Evolutionary conservation across 2,888 invertebrate genomes (phyloP).

Genomic region (Strigamia crassipes): DNA sequence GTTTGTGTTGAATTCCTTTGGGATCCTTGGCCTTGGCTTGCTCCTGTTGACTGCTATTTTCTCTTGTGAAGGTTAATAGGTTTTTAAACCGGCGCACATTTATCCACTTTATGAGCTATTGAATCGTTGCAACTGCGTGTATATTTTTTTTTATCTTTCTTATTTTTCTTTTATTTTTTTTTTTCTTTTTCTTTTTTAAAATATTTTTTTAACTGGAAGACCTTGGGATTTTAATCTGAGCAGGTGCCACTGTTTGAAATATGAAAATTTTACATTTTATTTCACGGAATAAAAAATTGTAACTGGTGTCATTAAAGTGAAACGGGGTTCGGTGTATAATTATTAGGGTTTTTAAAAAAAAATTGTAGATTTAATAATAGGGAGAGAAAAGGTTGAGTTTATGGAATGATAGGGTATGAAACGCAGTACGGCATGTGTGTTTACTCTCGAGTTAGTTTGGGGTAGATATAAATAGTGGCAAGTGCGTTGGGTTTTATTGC

Average conservation of each 20-base stretch:
- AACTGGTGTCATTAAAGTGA: constrained; percentile 23
- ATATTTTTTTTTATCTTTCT: neutral
- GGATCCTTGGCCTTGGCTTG: constrained; percentile 32
- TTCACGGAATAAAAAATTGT: neutral
- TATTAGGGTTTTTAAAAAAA: neutral
- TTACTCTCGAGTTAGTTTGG: constrained; percentile 14
- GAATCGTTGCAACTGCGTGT: constrained; percentile 37
- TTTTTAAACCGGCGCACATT: constrained; percentile 39
- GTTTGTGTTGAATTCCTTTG: constrained; percentile 26
- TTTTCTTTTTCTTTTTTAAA: neutral
- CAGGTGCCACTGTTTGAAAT: constrained; percentile 28
- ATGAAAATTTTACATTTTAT: neutral
- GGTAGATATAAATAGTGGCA: constrained; percentile 30
- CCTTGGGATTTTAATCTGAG: constrained; percentile 24
- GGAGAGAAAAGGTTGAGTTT: neutral
- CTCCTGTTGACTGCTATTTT: constrained; percentile 23
- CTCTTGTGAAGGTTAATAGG: constrained; percentile 39
- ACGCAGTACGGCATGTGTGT: neutral
- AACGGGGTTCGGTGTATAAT: neutral
- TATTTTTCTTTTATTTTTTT: neutral
- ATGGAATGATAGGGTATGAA: constrained; percentile 8
- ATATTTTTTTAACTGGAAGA: neutral
- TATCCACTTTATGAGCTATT: constrained; percentile 39
- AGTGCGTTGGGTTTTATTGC: constrained; percentile 29
- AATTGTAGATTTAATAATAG: neutral